These are phyloP conservation scores for Holacanthella duospinosa DNA, from an alignment of 2,888 invertebrate species.

Conservation along the genomic window DNA sequence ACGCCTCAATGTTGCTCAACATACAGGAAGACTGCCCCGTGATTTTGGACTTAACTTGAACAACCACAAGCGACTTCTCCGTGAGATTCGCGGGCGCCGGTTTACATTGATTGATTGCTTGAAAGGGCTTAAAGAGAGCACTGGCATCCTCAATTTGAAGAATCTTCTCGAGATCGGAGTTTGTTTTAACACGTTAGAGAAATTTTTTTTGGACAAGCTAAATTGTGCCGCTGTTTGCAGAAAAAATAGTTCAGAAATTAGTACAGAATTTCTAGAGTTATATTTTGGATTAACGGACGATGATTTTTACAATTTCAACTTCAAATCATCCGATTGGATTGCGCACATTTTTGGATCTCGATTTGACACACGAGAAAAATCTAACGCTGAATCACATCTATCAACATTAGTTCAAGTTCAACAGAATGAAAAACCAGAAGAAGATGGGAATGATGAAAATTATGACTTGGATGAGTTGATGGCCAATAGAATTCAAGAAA, in stretches of 20 bases:
- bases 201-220: neutral
- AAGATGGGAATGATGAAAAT: conserved; percentile 18
- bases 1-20: too few species aligned
- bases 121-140: neutral
- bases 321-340: neutral
- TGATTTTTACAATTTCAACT: neutral
- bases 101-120: neutral
- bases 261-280: too few species aligned
- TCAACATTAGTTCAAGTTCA: too few species aligned
- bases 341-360: neutral
- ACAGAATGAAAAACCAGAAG: neutral
- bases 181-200: too few species aligned
- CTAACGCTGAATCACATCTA: too few species aligned
- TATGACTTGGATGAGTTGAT: conserved; percentile 26
- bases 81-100: neutral
- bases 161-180: neutral
- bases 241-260: too few species aligned
- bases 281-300: neutral
- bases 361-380: neutral
- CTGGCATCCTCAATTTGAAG: neutral
- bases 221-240: neutral
- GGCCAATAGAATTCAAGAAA: conserved; percentile 23
- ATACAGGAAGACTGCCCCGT: too few species aligned
- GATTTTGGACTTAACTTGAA: too few species aligned
- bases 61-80: neutral